phyloP scores from a whole-genome alignment of 2,113 vertebrate species.

The Xyrauchen texanus region DNA sequence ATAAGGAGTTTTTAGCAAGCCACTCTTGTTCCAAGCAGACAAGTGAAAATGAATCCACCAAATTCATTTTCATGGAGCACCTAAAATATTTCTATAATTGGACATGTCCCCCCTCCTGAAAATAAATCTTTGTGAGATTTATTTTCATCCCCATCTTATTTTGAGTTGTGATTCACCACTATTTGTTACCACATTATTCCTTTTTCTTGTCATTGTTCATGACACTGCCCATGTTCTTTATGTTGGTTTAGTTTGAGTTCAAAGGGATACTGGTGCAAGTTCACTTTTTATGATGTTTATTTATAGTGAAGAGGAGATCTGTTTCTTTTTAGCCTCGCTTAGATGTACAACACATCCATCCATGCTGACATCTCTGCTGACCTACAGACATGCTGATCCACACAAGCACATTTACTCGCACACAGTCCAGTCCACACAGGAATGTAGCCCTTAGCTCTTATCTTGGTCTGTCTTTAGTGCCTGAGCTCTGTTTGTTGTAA shows the following conservation, averaged over 20 bases:
- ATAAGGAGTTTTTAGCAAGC: background rate
- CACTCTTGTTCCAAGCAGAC: background rate
- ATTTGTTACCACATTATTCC: background rate
- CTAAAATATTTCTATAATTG: slow-evolving; percentile 8
- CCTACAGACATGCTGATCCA: slow-evolving; percentile 29
- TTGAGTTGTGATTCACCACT: slow-evolving; percentile 25
- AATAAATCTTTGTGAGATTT: background rate
- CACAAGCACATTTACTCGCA: background rate
- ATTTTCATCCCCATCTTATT: slow-evolving; percentile 15
- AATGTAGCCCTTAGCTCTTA: slow-evolving; percentile 54
- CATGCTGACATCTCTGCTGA: slow-evolving; percentile 36
- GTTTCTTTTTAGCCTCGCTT: slow-evolving; percentile 46
- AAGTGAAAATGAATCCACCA: background rate
- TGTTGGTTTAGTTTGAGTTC: slow-evolving; percentile 69
- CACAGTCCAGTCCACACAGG: slow-evolving; percentile 50
- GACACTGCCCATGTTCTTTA: slow-evolving; percentile 48
- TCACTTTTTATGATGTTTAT: slow-evolving; percentile 57
- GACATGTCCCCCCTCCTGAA: too few relatives aligned
- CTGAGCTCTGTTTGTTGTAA: slow-evolving; percentile 51
- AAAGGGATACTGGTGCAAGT: slow-evolving; percentile 74
- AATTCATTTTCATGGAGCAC: background rate
- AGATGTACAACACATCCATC: slow-evolving; percentile 49
- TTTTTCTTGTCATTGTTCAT: slow-evolving; percentile 48
- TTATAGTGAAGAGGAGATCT: slow-evolving; percentile 44
- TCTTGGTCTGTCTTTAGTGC: slow-evolving; percentile 29